Evolutionary conservation across 1,140 invertebrate species (phyloP).

Genomic region (Anadara kagoshimensis): DNA sequence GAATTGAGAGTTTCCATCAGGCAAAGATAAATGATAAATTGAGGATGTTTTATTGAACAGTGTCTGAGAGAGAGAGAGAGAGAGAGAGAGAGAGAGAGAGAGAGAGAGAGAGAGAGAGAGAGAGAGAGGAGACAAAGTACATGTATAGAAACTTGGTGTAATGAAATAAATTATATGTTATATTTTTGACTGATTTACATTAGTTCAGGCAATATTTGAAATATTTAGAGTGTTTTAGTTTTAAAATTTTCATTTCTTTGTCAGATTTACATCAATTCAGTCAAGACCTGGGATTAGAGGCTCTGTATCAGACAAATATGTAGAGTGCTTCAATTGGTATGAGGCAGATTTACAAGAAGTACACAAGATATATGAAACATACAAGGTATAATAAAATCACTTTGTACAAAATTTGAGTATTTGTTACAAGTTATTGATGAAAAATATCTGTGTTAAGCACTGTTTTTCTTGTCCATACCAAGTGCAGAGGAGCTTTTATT

Average conservation of each 20-base stretch:
- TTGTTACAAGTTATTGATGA: not conserved
- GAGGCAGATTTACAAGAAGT: conserved; percentile 70
- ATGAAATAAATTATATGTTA: too few species aligned
- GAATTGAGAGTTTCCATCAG: too few species aligned
- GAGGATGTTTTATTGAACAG: too few species aligned
- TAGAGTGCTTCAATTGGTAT: conserved; percentile 72
- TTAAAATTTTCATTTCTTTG: conserved; percentile 18
- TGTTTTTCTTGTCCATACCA: not conserved
- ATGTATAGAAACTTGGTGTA: too few species aligned
- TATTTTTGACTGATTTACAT: too few species aligned
- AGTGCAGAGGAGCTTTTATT: not conserved
- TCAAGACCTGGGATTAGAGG: conserved; percentile 65
- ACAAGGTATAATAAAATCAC: conserved; percentile 61
- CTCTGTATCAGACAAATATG: conserved; percentile 71
- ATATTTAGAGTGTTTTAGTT: too few species aligned
- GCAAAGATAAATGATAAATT: too few species aligned
- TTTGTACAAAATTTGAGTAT: not conserved
- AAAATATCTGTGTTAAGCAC: not conserved
- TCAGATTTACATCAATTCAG: conserved; percentile 64
- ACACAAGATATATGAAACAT: conserved; percentile 68
- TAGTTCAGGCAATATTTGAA: too few species aligned
- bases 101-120: too few species aligned
- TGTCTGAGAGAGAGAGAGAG: too few species aligned
- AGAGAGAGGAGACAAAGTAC: too few species aligned
- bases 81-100: too few species aligned